phyloP scores from a whole-genome alignment of 2,113 vertebrate species.

The Ancistrus triradiatus region DNA sequence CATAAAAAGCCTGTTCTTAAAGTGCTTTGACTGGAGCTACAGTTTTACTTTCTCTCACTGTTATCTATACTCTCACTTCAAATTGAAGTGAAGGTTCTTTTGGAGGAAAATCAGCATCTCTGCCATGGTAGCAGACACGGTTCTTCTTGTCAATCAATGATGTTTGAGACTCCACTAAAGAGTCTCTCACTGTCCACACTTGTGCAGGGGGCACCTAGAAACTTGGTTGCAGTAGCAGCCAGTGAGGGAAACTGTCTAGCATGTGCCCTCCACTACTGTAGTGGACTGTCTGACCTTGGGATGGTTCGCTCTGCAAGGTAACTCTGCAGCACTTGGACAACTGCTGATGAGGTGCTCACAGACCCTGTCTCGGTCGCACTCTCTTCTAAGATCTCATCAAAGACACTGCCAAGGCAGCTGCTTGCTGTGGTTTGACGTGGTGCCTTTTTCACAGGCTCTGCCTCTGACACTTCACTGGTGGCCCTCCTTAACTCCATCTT shows the following conservation, averaged over 20 bases:
- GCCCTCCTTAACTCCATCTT: slow-evolving; percentile 19
- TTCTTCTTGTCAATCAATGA: slow-evolving; percentile 31
- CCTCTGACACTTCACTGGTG: slow-evolving; percentile 1
- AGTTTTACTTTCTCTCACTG: neutral
- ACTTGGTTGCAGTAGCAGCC: slow-evolving; percentile 25
- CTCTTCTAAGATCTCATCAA: slow-evolving; percentile 1
- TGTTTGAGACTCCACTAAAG: slow-evolving; percentile 23
- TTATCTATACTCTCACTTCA: slow-evolving; percentile 9
- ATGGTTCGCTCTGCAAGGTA: slow-evolving; percentile 22
- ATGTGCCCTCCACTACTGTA: slow-evolving; percentile 32
- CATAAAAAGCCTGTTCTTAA: neutral
- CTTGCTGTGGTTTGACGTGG: slow-evolving; percentile 10
- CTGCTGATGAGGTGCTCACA: slow-evolving; percentile 20
- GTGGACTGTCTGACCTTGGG: slow-evolving; percentile 15
- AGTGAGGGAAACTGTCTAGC: slow-evolving; percentile 15
- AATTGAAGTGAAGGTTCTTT: slow-evolving; percentile 25
- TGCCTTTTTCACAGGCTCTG: slow-evolving; percentile 13
- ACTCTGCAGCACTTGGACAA: slow-evolving; percentile 23
- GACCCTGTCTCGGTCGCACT: neutral
- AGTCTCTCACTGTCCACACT: slow-evolving; percentile 36
- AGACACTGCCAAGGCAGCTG: slow-evolving; percentile 3
- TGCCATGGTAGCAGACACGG: slow-evolving; percentile 13
- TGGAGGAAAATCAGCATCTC: slow-evolving; percentile 30
- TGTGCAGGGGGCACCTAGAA: slow-evolving; percentile 23
- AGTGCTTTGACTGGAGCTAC: slow-evolving; percentile 7